Conservation (phyloP, 2,797 vertebrate genomes). For the Macropus fuliginosus region DNA sequence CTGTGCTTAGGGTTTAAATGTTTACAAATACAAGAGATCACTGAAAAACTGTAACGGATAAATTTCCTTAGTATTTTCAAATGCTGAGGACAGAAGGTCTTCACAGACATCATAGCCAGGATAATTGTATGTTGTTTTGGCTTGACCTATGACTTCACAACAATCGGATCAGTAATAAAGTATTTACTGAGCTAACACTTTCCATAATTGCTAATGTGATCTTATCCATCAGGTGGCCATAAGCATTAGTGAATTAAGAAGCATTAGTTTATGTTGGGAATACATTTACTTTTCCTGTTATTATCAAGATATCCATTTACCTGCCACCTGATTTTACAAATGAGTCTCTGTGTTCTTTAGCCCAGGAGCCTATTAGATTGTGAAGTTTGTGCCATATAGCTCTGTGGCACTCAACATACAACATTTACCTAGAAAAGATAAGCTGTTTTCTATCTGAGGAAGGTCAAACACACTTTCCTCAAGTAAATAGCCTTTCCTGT, state of each 20-base stretch:
- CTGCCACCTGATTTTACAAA: slow-evolving; percentile 28
- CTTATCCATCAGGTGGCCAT: not conserved
- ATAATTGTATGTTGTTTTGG: slow-evolving; percentile 4
- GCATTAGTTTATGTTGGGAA: not conserved
- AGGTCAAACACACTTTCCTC: slow-evolving; percentile 5
- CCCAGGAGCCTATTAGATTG: not conserved
- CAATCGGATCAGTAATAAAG: not conserved
- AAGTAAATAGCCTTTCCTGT: slow-evolving; percentile 9
- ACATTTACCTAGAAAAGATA: not conserved
- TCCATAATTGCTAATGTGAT: not conserved
- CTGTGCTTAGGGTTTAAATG: not conserved
- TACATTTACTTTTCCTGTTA: slow-evolving; percentile 16
- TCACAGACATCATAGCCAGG: slow-evolving; percentile 9
- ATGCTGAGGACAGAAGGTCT: slow-evolving; percentile 28
- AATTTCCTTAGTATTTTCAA: slow-evolving; percentile 37
- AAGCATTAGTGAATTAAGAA: slow-evolving; percentile 24
- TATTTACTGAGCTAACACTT: not conserved
- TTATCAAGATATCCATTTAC: slow-evolving; percentile 16
- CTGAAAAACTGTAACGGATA: slow-evolving; percentile 48
- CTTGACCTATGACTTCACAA: not conserved
- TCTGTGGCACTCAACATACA: not conserved
- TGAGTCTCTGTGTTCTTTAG: not conserved
- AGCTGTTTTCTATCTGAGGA: not conserved
- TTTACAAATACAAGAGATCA: not conserved
- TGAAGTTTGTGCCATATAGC: slow-evolving; percentile 3